These are phyloP conservation scores for Hyposmocoma kahamanoa DNA, from an alignment of 1,140 invertebrate species.

Conservation along the genomic window DNA sequence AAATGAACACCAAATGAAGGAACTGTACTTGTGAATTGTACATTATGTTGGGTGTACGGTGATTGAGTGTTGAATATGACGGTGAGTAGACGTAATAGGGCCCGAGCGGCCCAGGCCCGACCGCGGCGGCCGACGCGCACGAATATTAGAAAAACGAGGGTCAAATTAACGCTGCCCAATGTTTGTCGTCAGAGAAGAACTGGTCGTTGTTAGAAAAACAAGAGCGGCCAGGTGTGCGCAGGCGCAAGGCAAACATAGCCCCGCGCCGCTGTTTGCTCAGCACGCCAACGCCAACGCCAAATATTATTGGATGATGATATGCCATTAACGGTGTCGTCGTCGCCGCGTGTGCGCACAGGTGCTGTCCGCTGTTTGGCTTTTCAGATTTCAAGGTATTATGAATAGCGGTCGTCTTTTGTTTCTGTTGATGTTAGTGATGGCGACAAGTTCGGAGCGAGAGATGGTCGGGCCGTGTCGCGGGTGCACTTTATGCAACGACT, in stretches of 20 bases:
- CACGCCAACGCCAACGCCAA: slow-evolving; percentile 18
- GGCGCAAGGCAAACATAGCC: slow-evolving; percentile 17
- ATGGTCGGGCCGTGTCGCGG: no score
- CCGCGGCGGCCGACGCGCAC: slow-evolving; percentile 7
- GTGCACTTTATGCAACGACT: no score
- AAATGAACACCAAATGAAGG: not conserved
- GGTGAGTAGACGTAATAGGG: not conserved
- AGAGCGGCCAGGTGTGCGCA: slow-evolving; percentile 37
- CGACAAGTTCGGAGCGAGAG: no score
- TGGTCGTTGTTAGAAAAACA: slow-evolving; percentile 42
- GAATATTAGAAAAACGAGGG: slow-evolving; percentile 37
- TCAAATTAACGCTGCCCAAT: slow-evolving; percentile 43
- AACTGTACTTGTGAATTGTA: not conserved
- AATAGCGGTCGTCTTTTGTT: no score
- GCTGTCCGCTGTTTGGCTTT: no score
- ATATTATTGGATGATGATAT: slow-evolving; percentile 54
- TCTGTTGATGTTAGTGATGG: no score
- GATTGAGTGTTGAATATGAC: not conserved
- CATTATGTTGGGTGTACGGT: not conserved
- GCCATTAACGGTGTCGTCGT: slow-evolving; percentile 44
- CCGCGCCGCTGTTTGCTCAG: slow-evolving; percentile 15
- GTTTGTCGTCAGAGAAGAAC: slow-evolving; percentile 34
- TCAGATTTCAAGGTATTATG: no score
- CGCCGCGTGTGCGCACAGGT: slow-evolving; percentile 4
- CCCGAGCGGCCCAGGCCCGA: not conserved